Evolutionary conservation across 1,140 invertebrate genomes (phyloP).

Genomic region (Pachyrhynchus sulphureomaculatus): DNA sequence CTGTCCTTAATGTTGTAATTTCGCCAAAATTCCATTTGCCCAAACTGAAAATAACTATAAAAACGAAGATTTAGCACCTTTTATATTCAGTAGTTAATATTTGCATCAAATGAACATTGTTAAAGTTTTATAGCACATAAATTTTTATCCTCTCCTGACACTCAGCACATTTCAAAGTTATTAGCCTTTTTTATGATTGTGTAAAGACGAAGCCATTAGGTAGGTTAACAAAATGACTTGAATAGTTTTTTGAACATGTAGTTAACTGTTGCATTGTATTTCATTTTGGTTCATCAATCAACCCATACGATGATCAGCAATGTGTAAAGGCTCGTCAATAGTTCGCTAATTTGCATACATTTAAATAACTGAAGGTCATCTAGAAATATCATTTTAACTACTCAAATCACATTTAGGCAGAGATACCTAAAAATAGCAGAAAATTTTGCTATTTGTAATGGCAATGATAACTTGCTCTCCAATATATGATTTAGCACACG

Average conservation of each 20-base stretch:
- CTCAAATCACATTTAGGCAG: no score
- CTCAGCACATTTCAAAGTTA: constrained; percentile 7
- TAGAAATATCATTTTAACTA: no score
- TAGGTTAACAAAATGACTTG: not conserved
- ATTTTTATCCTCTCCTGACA: constrained; percentile 6
- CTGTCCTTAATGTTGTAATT: not conserved
- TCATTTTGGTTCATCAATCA: no score
- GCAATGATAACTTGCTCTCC: no score
- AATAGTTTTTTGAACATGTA: not conserved
- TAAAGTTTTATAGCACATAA: constrained; percentile 10
- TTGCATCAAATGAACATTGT: constrained; percentile 14
- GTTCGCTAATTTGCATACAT: no score
- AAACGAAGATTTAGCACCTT: not conserved
- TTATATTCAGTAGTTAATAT: constrained; percentile 19
- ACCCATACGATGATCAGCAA: no score
- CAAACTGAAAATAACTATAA: not conserved
- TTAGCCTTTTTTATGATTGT: not conserved
- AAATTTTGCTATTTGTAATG: no score
- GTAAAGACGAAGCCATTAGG: not conserved
- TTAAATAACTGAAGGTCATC: no score
- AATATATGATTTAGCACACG: no score
- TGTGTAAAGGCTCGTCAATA: no score
- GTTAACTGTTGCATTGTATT: not conserved
- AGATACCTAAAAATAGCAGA: no score
- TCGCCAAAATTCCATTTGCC: constrained; percentile 1